These are phyloP conservation scores for Apodemia mormo DNA, from an alignment of 2,888 invertebrate species.

Conservation along the genomic window DNA sequence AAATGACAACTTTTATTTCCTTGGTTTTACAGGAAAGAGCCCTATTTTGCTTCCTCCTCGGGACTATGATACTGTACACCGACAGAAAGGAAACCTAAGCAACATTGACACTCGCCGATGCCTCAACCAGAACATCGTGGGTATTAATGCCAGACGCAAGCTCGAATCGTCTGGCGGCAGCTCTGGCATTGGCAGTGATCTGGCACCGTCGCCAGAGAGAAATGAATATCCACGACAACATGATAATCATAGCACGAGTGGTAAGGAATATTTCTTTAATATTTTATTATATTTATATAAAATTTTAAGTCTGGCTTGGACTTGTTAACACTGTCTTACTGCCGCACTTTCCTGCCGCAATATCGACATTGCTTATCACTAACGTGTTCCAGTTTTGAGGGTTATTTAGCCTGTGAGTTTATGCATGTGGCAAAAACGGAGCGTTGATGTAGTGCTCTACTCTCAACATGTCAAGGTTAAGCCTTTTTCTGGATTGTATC, in stretches of 20 bases:
- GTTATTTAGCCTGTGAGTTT: too few species aligned
- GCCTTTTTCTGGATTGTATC: too few species aligned
- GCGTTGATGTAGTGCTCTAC: too few species aligned
- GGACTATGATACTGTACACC: conserved; percentile 96
- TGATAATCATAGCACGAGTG: conserved; percentile 84
- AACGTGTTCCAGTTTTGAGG: too few species aligned
- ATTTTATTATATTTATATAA: not conserved
- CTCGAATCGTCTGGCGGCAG: conserved; percentile 89
- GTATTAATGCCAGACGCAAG: conserved; percentile 72
- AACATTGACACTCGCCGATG: conserved; percentile 82
- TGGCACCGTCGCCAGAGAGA: conserved; percentile 90
- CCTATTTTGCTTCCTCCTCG: conserved; percentile 95
- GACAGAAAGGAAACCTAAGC: conserved; percentile 79
- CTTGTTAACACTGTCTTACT: too few species aligned
- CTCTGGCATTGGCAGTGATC: conserved; percentile 93
- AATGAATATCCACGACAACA: conserved; percentile 70
- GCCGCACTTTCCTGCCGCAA: too few species aligned
- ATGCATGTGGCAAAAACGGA: too few species aligned
- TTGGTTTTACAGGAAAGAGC: conserved; percentile 67
- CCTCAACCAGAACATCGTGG: conserved; percentile 85
- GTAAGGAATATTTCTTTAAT: conserved; percentile 58
- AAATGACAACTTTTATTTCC: not conserved
- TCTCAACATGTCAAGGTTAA: too few species aligned
- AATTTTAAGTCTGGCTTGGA: too few species aligned
- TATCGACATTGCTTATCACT: too few species aligned